Conservation (phyloP, 2,888 invertebrate species). For the Charanyca ferruginea region DNA sequence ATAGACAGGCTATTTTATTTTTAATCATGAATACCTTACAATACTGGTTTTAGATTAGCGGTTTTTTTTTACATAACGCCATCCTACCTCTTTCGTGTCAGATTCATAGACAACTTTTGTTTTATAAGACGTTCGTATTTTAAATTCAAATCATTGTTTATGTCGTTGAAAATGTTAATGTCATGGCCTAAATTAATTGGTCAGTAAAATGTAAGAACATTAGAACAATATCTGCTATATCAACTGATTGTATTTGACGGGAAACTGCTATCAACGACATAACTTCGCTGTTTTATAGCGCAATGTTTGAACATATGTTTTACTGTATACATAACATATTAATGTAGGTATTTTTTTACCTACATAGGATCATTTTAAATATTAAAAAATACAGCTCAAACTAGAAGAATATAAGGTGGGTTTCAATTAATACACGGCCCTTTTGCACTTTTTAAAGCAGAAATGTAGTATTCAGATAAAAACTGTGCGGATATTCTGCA, state of each 20-base stretch:
- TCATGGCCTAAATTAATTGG: background rate
- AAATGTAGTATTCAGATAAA: no score
- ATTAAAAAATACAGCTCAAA: no score
- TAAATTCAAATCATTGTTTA: background rate
- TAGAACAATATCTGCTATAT: constrained; percentile 26
- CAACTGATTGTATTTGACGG: constrained; percentile 63
- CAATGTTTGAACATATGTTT: constrained; percentile 31
- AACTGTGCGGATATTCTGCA: background rate
- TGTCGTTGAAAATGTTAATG: no score
- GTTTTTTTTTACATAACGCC: constrained; percentile 2
- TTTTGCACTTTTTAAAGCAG: no score
- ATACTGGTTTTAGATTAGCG: background rate
- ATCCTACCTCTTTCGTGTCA: constrained; percentile 1
- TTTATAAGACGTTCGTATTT: background rate
- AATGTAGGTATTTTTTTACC: background rate
- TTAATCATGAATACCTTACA: constrained; percentile 1
- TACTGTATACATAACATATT: background rate
- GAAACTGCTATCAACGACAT: constrained; percentile 51
- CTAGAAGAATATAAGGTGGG: no score
- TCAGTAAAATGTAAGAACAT: constrained; percentile 11
- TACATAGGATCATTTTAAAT: no score
- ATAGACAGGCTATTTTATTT: constrained; percentile 14
- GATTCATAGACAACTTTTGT: background rate
- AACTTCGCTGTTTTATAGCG: constrained; percentile 14
- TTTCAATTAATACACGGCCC: no score